Conservation (phyloP, 2,888 invertebrate genomes). For the Sceliomorpha sp. region DNA sequence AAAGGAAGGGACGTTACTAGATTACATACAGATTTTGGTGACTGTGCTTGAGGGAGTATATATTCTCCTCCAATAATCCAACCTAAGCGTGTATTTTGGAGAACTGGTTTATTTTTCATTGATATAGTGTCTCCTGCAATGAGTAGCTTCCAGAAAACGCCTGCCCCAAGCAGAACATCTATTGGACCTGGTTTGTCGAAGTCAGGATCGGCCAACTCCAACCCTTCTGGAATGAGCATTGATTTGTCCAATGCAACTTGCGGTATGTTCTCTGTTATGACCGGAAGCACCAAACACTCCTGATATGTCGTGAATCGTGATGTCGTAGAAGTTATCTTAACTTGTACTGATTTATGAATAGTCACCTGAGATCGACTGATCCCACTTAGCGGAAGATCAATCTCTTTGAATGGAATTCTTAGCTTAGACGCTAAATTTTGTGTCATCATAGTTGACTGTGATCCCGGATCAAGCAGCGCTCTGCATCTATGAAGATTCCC, state of each 20-base stretch:
- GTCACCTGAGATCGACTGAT: background rate
- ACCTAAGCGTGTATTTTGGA: constrained; percentile 8
- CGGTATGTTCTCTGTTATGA: constrained; percentile 7
- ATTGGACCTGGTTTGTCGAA: constrained; percentile 4
- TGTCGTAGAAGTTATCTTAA: constrained; percentile 4
- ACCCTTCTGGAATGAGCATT: background rate
- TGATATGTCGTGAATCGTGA: constrained; percentile 5
- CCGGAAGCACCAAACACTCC: constrained; percentile 1
- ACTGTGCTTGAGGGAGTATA: background rate
- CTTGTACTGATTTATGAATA: constrained; percentile 2
- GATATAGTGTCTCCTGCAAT: background rate
- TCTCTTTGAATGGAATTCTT: constrained; percentile 2
- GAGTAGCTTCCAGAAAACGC: constrained; percentile 7
- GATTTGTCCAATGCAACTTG: background rate
- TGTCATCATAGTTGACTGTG: constrained; percentile 8
- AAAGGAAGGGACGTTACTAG: constrained; percentile 1
- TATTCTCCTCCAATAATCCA: constrained; percentile 14
- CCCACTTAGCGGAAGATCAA: constrained; percentile 4
- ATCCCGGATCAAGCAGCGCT: constrained; percentile 7
- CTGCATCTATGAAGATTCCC: constrained; percentile 9
- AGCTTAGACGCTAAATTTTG: constrained; percentile 3
- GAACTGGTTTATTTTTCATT: constrained; percentile 5
- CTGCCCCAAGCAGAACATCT: constrained; percentile 8
- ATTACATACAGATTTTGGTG: background rate
- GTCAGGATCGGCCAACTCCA: constrained; percentile 10